Conservation (phyloP, 2,113 vertebrate genomes). For the Trematomus loennbergii region DNA sequence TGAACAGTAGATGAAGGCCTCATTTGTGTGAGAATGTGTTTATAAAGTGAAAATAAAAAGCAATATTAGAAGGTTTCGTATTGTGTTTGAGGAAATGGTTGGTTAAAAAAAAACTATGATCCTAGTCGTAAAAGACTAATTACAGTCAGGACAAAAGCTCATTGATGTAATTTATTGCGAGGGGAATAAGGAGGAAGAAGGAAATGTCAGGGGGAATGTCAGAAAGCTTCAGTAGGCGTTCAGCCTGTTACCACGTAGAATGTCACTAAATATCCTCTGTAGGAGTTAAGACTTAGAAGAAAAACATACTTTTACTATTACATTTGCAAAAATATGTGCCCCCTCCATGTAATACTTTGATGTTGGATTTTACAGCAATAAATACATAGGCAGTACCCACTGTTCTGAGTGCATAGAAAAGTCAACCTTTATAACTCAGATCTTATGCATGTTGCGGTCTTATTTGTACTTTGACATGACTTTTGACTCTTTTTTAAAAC, state of each 20-base stretch:
- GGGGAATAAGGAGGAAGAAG: constrained; percentile 14
- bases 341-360: too few species aligned
- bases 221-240: neutral
- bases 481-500: too few species aligned
- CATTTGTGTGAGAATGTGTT: neutral
- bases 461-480: too few species aligned
- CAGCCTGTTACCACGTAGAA: neutral
- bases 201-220: neutral
- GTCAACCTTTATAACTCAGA: too few species aligned
- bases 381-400: too few species aligned
- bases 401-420: too few species aligned
- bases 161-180: neutral
- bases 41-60: neutral
- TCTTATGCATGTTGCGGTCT: too few species aligned
- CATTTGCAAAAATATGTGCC: too few species aligned
- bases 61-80: neutral
- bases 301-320: neutral
- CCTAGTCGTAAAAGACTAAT: neutral
- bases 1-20: neutral
- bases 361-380: too few species aligned
- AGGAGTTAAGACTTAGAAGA: neutral
- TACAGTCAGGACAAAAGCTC: neutral
- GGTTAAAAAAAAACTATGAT: neutral
- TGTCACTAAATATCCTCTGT: neutral
- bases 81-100: neutral